Base-by-base conservation (phyloP, 1,140 invertebrate species). In the Polypedilum vanderplanki region DNA sequence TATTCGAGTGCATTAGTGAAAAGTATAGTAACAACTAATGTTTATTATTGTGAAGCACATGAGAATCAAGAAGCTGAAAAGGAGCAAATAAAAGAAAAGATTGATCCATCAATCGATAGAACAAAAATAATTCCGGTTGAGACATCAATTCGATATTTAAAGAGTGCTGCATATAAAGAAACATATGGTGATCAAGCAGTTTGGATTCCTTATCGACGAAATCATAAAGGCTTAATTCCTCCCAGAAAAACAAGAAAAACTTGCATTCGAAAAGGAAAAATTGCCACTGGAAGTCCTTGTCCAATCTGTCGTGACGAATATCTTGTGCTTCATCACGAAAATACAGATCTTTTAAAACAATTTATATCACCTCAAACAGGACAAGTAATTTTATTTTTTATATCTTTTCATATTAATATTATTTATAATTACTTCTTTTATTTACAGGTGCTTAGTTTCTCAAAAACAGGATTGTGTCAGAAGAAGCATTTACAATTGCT, bases 271-370 rank as follows among this genome's bases (percentile, higher is more conserved):
- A 80, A 84, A 40, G 88, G 87, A 7, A 79, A 88, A 73, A 87
- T 98, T 76, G 78, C 87, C 3, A 93, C 93, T 40, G 93, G 92
- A 33, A 97, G 91, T 83, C 95, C 96, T 1, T 98, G 97, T 81
- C 96, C 96, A 4, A 92, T 98, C 78, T 98, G 96, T 80, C 85
- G 96, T 76, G 96, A 98, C 83, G 93, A 98, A 83, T 98, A 95
- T 84, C 85, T 98, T 70, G 88, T 97, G n/a, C 77, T 98, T 20
- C 87, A 97, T 84, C 89, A 95, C 78, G 87, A 86, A 79, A 98
- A 98, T 84, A 83, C 89, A 0, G 87, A 91, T 74, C 84, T 98
- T 12, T 79, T 98, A 12, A 88, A 96, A 77, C 96, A 98, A 82
- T 98, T 98, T 82, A 91, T 98, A 78, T 93, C 90, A 8, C 87